Percentiles rank a stretch among this genome's conserved stretches.
phyloP scores from a whole-genome alignment of 2,797 vertebrate genomes.

The Lacerta bilineata region DNA sequence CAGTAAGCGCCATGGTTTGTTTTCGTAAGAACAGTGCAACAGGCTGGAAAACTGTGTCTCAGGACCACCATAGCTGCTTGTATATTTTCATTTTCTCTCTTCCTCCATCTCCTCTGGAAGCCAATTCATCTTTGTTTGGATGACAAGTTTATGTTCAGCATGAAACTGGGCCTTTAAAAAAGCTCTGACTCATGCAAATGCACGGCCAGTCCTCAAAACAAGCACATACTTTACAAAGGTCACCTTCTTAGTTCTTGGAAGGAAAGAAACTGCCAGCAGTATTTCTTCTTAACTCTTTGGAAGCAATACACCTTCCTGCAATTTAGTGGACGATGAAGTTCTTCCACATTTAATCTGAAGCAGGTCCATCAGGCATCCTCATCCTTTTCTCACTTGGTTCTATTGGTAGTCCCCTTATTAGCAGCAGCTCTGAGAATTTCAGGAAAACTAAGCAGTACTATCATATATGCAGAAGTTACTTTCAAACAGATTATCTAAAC shows the following conservation, averaged over 20 bases:
- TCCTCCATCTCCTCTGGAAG: neutral
- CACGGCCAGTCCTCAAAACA: constrained; percentile 30
- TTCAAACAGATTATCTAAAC: neutral
- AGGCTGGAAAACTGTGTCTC: no score
- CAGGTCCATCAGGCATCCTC: neutral
- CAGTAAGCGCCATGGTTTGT: neutral
- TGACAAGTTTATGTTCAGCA: constrained; percentile 29
- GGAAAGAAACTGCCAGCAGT: neutral
- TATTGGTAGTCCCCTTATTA: neutral
- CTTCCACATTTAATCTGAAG: neutral
- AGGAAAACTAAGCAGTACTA: neutral
- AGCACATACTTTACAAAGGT: constrained; percentile 16
- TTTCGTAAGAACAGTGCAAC: neutral
- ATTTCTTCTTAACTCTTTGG: neutral
- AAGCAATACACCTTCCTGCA: neutral
- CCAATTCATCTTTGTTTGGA: constrained; percentile 1
- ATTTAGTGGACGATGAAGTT: neutral
- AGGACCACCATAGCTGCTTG: neutral
- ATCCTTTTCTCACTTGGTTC: neutral
- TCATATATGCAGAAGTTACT: neutral
- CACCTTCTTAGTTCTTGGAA: constrained; percentile 7
- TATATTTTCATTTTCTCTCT: neutral
- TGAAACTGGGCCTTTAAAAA: neutral
- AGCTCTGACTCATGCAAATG: constrained; percentile 28
- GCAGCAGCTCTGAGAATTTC: neutral